A percentile compares a stretch with the other conserved stretches of the same genome.
These are phyloP conservation scores for Drosophila elegans DNA, from an alignment of 1,140 invertebrate species.

Conservation along the genomic window DNA sequence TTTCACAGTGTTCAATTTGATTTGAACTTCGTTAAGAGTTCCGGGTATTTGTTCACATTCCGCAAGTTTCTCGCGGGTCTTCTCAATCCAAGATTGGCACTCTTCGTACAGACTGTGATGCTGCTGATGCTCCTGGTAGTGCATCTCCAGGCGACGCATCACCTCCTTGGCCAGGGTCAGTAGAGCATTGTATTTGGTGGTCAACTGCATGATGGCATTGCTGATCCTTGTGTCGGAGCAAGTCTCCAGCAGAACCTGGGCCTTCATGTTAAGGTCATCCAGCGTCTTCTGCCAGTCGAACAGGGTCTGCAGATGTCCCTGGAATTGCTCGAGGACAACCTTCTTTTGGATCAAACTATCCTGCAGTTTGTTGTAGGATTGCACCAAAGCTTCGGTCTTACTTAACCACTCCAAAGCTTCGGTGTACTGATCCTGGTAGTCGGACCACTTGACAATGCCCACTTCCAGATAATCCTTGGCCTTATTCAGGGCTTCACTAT, in stretches of 20 bases:
- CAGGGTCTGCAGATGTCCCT: slow-evolving; percentile 94
- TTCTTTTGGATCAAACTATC: slow-evolving; percentile 95
- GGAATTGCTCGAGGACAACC: slow-evolving; percentile 94
- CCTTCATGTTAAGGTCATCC: slow-evolving; percentile 95
- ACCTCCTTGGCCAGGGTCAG: slow-evolving; percentile 96
- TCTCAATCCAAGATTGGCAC: slow-evolving; percentile 95
- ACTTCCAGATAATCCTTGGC: slow-evolving; percentile 94
- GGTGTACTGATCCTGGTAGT: slow-evolving; percentile 97
- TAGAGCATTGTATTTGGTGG: slow-evolving; percentile 97
- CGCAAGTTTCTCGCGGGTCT: slow-evolving; percentile 92
- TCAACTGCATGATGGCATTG: slow-evolving; percentile 96
- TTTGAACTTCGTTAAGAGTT: slow-evolving; percentile 92
- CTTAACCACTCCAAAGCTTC: slow-evolving; percentile 95
- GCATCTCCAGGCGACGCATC: slow-evolving; percentile 94
- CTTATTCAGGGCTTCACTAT: slow-evolving; percentile 90
- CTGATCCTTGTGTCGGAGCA: slow-evolving; percentile 97
- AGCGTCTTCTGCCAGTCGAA: slow-evolving; percentile 97
- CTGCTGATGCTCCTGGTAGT: slow-evolving; percentile 96
- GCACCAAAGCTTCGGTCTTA: slow-evolving; percentile 93
- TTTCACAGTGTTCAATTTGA: slow-evolving; percentile 93
- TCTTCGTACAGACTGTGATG: slow-evolving; percentile 95
- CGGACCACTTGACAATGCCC: slow-evolving; percentile 97
- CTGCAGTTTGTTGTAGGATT: slow-evolving; percentile 96
- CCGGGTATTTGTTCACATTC: slow-evolving; percentile 92
- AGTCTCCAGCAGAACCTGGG: slow-evolving; percentile 94